Evolutionary conservation across 1,140 invertebrate species (phyloP).

Genomic region (Dolichoris vasculosae): DNA sequence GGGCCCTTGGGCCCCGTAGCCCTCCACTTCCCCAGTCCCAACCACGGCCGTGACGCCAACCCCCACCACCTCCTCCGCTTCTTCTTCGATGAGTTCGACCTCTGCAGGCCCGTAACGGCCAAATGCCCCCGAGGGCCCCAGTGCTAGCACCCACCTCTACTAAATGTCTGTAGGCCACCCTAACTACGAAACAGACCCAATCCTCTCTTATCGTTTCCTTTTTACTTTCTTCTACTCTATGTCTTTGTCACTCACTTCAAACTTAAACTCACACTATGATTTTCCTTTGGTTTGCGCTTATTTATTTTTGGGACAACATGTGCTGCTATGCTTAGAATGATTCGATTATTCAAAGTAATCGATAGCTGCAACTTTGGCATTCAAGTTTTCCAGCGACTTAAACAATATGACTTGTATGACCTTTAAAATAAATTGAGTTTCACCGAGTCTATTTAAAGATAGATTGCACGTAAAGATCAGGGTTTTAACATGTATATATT

Average conservation of each 20-base stretch:
- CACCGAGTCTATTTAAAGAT: too few relatives aligned
- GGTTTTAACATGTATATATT: too few relatives aligned
- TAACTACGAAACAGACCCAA: background rate
- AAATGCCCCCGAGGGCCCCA: slow-evolving; percentile 73
- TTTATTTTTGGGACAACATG: background rate
- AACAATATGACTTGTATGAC: background rate
- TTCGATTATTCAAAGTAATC: background rate
- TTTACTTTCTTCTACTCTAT: background rate
- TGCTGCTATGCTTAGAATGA: background rate
- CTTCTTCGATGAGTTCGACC: slow-evolving; percentile 67
- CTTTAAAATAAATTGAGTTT: too few relatives aligned
- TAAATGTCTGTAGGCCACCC: slow-evolving; percentile 52
- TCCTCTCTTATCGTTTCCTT: background rate
- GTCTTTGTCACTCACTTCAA: background rate
- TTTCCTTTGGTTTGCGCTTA: background rate
- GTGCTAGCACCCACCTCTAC: slow-evolving; percentile 71
- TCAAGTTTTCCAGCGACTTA: too few relatives aligned
- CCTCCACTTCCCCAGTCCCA: slow-evolving; percentile 67
- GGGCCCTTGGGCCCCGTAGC: slow-evolving; percentile 77
- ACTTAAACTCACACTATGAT: slow-evolving; percentile 11
- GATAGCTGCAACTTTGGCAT: too few relatives aligned
- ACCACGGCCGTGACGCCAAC: slow-evolving; percentile 64
- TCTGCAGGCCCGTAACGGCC: slow-evolving; percentile 72
- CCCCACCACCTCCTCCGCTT: slow-evolving; percentile 66
- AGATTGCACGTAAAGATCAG: too few relatives aligned